Evolutionary conservation across 2,888 invertebrate genomes (phyloP).

Genomic region (Xestoiulus laeticollis): DNA sequence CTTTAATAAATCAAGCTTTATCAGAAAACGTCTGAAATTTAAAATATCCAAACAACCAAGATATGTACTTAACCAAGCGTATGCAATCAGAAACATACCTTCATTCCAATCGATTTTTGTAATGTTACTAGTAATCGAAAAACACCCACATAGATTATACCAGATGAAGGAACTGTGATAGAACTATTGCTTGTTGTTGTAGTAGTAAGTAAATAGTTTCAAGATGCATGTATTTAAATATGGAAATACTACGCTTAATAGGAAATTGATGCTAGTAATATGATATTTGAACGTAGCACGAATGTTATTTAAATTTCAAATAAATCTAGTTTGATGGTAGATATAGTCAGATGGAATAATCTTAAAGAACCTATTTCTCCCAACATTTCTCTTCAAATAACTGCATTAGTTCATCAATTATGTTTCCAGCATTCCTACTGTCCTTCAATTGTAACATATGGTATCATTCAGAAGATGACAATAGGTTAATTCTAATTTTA

Average conservation of each 20-base stretch:
- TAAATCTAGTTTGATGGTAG: neutral
- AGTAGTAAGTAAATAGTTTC: neutral
- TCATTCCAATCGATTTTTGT: neutral
- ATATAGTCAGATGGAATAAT: neutral
- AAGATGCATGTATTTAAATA: neutral
- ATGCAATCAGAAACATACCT: neutral
- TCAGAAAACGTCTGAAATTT: neutral
- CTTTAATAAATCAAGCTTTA: neutral
- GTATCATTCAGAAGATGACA: neutral
- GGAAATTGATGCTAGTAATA: neutral
- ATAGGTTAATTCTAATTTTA: neutral
- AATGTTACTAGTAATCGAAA: neutral
- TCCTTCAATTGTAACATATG: neutral
- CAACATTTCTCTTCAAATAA: neutral
- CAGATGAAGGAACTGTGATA: neutral
- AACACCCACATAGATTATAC: neutral
- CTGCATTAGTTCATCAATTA: too few relatives aligned
- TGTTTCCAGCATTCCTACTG: neutral
- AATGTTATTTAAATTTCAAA: neutral
- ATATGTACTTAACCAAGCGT: neutral
- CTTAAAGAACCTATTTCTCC: neutral
- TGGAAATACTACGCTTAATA: neutral
- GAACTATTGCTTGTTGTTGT: neutral
- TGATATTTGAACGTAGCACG: neutral
- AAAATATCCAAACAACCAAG: neutral